These are phyloP conservation scores for Drosophila picticornis DNA, from an alignment of 2,888 invertebrate genomes.

Conservation along the genomic window DNA sequence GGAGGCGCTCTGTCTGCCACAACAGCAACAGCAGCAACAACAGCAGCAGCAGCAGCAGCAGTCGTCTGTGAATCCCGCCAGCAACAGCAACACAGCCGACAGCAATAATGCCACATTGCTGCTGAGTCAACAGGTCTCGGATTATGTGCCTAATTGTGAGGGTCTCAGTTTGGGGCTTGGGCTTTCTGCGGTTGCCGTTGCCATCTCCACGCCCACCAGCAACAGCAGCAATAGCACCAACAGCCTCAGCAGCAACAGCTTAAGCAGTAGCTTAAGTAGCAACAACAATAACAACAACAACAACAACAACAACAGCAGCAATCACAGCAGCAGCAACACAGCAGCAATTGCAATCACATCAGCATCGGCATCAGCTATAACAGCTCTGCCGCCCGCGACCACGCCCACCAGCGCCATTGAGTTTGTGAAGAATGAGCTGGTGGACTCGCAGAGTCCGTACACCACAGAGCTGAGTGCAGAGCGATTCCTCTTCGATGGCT, in stretches of 20 bases:
- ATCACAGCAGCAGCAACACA: constrained; percentile 13
- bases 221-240: constrained; percentile 48
- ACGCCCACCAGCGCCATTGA: constrained; percentile 82
- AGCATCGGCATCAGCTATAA: constrained; percentile 6
- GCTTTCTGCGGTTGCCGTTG: constrained; percentile 33
- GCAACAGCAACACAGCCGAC: constrained; percentile 61
- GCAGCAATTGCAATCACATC: constrained; percentile 12
- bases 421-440: constrained; percentile 84
- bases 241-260: constrained; percentile 20
- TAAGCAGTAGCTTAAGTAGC: constrained; percentile 20
- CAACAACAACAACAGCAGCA: constrained; percentile 15
- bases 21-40: constrained; percentile 55
- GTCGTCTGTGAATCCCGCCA: constrained; percentile 61
- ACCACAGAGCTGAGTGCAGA: constrained; percentile 85
- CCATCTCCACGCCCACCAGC: constrained; percentile 52
- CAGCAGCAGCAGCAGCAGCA: constrained; percentile 60
- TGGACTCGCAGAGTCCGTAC: constrained; percentile 85
- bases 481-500: constrained; percentile 84
- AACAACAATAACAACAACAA: constrained; percentile 25
- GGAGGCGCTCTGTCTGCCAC: constrained; percentile 71
- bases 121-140: constrained; percentile 64
- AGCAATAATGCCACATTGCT: constrained; percentile 46
- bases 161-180: constrained; percentile 53
- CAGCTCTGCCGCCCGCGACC: constrained; percentile 40
- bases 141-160: constrained; percentile 71